phyloP scores from a whole-genome alignment of 2,797 vertebrate species.

The Chromobotia macracanthus region DNA sequence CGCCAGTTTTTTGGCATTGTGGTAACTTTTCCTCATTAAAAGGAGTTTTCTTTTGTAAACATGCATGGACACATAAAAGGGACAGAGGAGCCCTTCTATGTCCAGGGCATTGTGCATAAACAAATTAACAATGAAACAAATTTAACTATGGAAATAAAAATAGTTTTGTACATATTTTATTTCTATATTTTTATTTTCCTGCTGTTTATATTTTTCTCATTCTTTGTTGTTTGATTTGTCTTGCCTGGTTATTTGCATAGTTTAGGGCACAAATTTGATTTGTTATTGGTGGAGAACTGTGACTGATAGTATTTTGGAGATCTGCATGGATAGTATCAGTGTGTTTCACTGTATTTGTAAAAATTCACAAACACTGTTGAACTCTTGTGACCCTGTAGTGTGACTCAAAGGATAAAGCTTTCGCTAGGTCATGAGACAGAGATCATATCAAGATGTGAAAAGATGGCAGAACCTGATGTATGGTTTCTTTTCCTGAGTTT shows the following conservation, averaged over 20 bases:
- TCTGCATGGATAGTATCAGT: background rate
- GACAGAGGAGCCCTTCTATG: too few species aligned
- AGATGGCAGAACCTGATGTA: conserved; percentile 21
- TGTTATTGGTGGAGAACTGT: background rate
- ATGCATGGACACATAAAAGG: too few species aligned
- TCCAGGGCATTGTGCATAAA: too few species aligned
- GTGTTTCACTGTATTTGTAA: conserved; percentile 1
- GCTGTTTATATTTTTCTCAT: background rate
- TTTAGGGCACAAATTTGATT: background rate
- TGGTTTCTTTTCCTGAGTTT: conserved; percentile 1
- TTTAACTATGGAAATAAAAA: too few species aligned
- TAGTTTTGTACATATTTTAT: background rate
- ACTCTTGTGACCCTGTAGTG: conserved; percentile 26
- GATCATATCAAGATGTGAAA: conserved; percentile 34
- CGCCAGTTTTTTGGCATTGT: background rate
- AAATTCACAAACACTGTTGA: conserved; percentile 29
- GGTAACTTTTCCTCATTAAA: too few species aligned
- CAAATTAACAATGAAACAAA: background rate
- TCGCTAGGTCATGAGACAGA: conserved; percentile 9
- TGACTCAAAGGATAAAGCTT: conserved; percentile 36
- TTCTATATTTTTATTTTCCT: background rate
- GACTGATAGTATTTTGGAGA: background rate
- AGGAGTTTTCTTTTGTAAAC: too few species aligned
- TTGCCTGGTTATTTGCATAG: background rate
- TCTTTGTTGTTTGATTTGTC: background rate